phyloP scores from a whole-genome alignment of 2,888 invertebrate species.

The Cantharis rustica region DNA sequence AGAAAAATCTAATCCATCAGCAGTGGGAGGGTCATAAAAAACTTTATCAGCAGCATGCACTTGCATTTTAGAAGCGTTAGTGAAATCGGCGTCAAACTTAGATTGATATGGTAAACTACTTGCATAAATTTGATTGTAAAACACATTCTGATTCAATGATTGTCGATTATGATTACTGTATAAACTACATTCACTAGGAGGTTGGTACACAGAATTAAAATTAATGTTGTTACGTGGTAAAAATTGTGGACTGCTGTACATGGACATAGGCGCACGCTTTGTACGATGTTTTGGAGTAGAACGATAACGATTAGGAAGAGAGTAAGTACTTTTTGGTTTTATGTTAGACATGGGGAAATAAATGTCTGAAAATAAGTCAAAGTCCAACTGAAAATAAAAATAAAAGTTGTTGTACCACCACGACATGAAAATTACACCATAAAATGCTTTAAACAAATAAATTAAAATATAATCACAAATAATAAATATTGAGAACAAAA shows the following conservation, averaged over 20 bases:
- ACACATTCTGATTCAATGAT: conserved; percentile 36
- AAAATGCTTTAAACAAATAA: neutral
- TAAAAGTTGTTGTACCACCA: conserved; percentile 44
- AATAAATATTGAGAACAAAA: too few species aligned
- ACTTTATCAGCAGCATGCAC: conserved; percentile 8
- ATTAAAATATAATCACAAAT: neutral
- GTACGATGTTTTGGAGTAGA: conserved; percentile 43
- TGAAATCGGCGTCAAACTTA: conserved; percentile 22
- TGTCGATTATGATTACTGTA: conserved; percentile 45
- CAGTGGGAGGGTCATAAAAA: neutral
- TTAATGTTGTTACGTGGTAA: conserved; percentile 51
- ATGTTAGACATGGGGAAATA: conserved; percentile 61
- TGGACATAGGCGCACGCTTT: conserved; percentile 47
- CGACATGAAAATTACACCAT: neutral
- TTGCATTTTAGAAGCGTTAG: conserved; percentile 1
- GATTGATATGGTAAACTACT: conserved; percentile 46
- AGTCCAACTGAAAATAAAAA: conserved; percentile 65
- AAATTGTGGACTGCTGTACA: conserved; percentile 54
- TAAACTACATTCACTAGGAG: conserved; percentile 46
- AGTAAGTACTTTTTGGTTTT: conserved; percentile 45
- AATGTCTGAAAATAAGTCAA: conserved; percentile 78
- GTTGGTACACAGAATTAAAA: conserved; percentile 22
- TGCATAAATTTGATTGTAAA: conserved; percentile 51
- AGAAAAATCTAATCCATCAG: neutral
- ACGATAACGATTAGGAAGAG: conserved; percentile 51